Evolutionary conservation across 2,888 invertebrate species (phyloP), one percentile per base, ranked within the genome.

Genomic region (Cordylochernes scorpioides): DNA sequence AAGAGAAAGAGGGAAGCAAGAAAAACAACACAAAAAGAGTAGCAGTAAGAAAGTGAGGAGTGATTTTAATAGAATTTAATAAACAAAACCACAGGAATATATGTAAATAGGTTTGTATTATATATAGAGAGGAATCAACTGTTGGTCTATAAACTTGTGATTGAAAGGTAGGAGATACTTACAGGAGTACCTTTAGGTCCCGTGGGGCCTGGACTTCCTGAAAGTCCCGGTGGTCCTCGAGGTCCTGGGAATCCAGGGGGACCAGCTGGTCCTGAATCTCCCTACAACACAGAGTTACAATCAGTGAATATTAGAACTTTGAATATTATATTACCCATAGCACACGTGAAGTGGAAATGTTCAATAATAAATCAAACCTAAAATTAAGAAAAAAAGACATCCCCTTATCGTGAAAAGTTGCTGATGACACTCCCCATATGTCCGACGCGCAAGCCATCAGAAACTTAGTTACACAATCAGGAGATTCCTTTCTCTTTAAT

Each of bases 211-310:
- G 68, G 60, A 46, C 65, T 70, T 16, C 77, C 77, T 22, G 67
- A 51, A 25, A 66, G 48, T 16, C 77, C 78, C 3, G 74, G 70
- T 3, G 66, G 63, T 8, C 78, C 78, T 43, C 73, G 59, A 2
- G 69, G 64, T 13, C 78, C 78, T 1, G 73, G 73, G 49, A 75
- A 75, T 3, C 80, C 82, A 46, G 73, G 72, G 2, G 68, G 63
- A 16, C 41, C 41, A 17, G 29, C 29, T 12, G 33, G 24, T n/a
- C 41, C 41, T 26, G 30, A 14, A 17, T 39, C 41, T 9, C 41
- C 40, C 39, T 38, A 17, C n/a, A 27, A 15, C 10, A 27, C 3
- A 29, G 6, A 22, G 12, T 22, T 5, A n/a, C n/a, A n/a, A 5
- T 22, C 14, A 22, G 14, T 13, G 12, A 22, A 22, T 22, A 13